These are phyloP conservation scores for Lophotis ruficrista DNA, from an alignment of 2,113 vertebrate genomes.

Conservation along the genomic window DNA sequence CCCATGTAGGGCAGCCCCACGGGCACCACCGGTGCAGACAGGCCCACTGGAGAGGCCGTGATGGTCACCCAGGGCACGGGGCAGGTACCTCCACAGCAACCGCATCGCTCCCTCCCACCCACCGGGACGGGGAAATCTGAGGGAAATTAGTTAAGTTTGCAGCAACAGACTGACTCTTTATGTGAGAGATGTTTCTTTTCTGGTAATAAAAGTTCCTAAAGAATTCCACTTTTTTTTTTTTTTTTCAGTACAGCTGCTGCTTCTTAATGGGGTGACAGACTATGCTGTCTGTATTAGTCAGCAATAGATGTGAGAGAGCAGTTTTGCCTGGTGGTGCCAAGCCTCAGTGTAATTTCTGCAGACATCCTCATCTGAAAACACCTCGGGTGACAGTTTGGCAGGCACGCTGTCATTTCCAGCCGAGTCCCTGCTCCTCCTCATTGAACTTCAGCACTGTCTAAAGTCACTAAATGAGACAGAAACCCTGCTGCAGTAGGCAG, in stretches of 20 bases:
- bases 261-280: constrained; percentile 14
- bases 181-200: neutral
- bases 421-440: constrained; percentile 25
- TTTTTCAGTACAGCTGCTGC: neutral
- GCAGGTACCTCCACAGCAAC: neutral
- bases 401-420: constrained; percentile 41
- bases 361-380: constrained; percentile 52
- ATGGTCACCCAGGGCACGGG: neutral
- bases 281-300: constrained; percentile 38
- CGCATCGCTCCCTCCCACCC: neutral
- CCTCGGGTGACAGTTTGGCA: constrained; percentile 55
- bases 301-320: neutral
- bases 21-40: fast-evolving
- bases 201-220: neutral
- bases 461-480: constrained; percentile 42
- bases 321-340: constrained; percentile 25
- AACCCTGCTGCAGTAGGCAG: neutral
- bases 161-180: neutral
- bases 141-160: neutral
- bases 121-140: neutral
- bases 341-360: constrained; percentile 37
- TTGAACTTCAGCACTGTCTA: constrained; percentile 37
- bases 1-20: fast-evolving
- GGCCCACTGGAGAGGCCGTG: neutral
- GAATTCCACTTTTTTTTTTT: neutral